Percentiles rank a stretch among this genome's conserved stretches.
Evolutionary conservation across 2,797 vertebrate genomes (phyloP).

Genomic region (Karalla daura): DNA sequence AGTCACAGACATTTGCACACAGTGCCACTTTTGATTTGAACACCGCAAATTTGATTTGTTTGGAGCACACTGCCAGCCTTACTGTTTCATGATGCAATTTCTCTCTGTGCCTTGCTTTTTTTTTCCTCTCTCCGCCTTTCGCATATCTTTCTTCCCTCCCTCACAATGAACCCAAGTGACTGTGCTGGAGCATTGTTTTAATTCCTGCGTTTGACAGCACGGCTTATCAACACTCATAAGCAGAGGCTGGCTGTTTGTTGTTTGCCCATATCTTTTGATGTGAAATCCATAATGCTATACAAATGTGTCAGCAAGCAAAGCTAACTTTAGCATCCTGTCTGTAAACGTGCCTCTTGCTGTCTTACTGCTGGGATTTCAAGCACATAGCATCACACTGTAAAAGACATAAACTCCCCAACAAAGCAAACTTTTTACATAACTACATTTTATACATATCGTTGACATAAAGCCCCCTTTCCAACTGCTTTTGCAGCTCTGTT

Average conservation of each 20-base stretch:
- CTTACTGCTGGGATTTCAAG: no score
- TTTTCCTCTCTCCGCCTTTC: neutral
- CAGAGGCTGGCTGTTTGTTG: conserved; percentile 30
- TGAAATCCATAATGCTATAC: conserved; percentile 33
- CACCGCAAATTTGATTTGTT: conserved; percentile 34
- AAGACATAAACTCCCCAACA: neutral
- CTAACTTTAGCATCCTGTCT: neutral
- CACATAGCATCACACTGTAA: no score
- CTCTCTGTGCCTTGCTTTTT: conserved; percentile 4
- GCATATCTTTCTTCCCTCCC: neutral
- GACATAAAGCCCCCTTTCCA: neutral
- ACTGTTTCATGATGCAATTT: conserved; percentile 38
- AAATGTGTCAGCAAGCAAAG: conserved; percentile 26
- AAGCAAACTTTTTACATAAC: neutral
- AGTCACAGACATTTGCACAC: conserved; percentile 28
- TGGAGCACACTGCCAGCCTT: conserved; percentile 9
- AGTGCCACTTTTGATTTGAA: conserved; percentile 28
- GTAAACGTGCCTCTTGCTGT: no score
- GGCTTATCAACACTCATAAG: conserved; percentile 31
- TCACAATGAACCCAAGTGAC: conserved; percentile 26
- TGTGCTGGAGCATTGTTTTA: conserved; percentile 7
- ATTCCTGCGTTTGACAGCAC: conserved; percentile 15
- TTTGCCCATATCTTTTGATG: conserved; percentile 43
- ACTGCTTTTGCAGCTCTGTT: no score
- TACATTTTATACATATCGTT: neutral